phyloP scores from a whole-genome alignment of 2,888 invertebrate species.

The Alviniconcha strummeri region DNA sequence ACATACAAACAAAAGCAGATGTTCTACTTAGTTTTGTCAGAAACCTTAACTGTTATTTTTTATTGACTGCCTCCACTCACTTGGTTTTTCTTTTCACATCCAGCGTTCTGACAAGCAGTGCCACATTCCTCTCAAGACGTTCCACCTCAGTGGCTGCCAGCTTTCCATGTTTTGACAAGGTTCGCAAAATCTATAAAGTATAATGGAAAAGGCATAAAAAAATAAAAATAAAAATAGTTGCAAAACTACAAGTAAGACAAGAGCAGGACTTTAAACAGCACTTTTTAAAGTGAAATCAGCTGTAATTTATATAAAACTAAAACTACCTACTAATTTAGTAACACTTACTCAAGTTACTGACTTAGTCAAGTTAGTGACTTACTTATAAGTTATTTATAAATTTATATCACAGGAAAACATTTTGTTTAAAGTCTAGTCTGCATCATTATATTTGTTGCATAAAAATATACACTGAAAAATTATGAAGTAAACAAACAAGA shows the following conservation, averaged over 20 bases:
- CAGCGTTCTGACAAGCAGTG: slow-evolving; percentile 20
- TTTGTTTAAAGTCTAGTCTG: no score
- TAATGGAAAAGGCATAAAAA: not conserved
- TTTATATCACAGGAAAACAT: no score
- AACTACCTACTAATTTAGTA: no score
- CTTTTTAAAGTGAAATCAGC: not conserved
- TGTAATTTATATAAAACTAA: no score
- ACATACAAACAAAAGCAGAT: no score
- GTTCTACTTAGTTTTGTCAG: no score
- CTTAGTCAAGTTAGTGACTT: no score
- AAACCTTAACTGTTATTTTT: no score
- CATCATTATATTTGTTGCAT: no score
- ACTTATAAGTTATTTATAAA: not conserved
- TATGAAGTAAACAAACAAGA: no score
- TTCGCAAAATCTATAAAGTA: slow-evolving; percentile 23
- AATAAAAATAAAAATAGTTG: not conserved
- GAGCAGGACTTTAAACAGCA: not conserved
- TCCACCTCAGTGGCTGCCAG: slow-evolving; percentile 13
- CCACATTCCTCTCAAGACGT: slow-evolving; percentile 19
- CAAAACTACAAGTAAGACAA: not conserved
- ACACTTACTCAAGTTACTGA: no score
- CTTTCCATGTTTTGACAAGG: slow-evolving; percentile 26
- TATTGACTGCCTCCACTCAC: not conserved
- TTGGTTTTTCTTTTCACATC: slow-evolving; percentile 20
- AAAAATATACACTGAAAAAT: no score